Base-by-base conservation (phyloP, 64 coral and sea anemone species). In the Hydrozoanthus tunicans region DNA sequence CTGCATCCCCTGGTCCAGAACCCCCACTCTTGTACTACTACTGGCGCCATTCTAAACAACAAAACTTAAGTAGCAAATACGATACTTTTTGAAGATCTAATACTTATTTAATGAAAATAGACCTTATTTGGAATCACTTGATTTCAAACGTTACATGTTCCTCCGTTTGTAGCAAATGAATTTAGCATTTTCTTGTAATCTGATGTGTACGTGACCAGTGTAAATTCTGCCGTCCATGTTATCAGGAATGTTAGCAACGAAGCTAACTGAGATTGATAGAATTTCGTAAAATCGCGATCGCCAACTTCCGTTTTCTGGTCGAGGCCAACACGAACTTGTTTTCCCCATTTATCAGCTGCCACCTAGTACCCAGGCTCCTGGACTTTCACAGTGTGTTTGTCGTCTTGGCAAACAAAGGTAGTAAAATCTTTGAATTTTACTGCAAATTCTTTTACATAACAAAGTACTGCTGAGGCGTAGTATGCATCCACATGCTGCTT, bases 351-450 rank as follows among this genome's bases (percentile, higher is more conserved):
- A 63, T 70, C 83, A 64, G 64, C 83, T 11, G 83, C 64, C 9
- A 71, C 62, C 14, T 63, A 51, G 27, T 64, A 86, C 17, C 62
- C 83, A 70, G 63, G 83, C 27, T 86, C 63, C 54, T 65, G 64
- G 20, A 86, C 62, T 24, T 86, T 86, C 15, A 86, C 62, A 51
- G 83, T 86, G 62, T 71, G 83, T 24, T 89, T 89, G 56, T 89
- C 85, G 53, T 89, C 85, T 76, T 89, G 62, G 7, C 85, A 89
- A 67, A 89, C 85, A 89, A 89, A 60, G 53, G 27, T 89, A 15
- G 85, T 70, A 12, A 25, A 43, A 77, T 61, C 70, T 25, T 61
- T 74, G 70, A 89, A 89, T 11, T 89, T 77, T 52, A 89, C 85
- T n/a, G 27, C 32, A n/a, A 89, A 89, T 89, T 77, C n/a, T 61